These are phyloP conservation scores for Microctenopoma lineatum DNA, from an alignment of 2,797 vertebrate species.

Conservation along the genomic window DNA sequence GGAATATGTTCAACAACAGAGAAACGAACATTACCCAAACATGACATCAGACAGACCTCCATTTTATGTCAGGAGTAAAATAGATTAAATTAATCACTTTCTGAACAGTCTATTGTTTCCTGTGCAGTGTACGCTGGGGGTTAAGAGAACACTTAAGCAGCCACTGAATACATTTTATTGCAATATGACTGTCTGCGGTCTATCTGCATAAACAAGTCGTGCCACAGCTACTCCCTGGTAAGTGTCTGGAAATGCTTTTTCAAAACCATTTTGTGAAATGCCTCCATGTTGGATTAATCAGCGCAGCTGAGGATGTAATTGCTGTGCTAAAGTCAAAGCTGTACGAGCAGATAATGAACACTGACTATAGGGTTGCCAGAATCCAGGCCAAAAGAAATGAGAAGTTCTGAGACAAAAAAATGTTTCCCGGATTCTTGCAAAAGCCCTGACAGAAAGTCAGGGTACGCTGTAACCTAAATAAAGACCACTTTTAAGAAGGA, in stretches of 20 bases:
- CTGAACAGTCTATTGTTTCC: constrained; percentile 65
- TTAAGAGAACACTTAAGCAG: constrained; percentile 80
- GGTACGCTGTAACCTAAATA: constrained; percentile 25
- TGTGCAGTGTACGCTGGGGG: constrained; percentile 66
- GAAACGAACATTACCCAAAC: constrained; percentile 62
- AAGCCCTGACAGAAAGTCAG: constrained; percentile 36
- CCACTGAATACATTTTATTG: constrained; percentile 78
- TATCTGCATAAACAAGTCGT: constrained; percentile 80
- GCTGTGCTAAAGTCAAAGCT: constrained; percentile 83
- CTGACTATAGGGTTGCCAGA: constrained; percentile 78
- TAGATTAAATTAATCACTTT: constrained; percentile 73
- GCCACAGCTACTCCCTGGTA: constrained; percentile 76
- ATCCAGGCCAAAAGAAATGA: constrained; percentile 70
- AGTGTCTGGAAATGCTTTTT: constrained; percentile 81
- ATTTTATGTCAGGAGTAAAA: constrained; percentile 66
- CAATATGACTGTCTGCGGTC: constrained; percentile 69
- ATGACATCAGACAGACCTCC: constrained; percentile 60
- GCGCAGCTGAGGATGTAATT: constrained; percentile 86
- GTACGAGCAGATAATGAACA: constrained; percentile 84
- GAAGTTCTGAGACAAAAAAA: constrained; percentile 70
- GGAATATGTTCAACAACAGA: constrained; percentile 66
- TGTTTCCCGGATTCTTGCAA: constrained; percentile 48
- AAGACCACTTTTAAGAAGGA: constrained; percentile 5
- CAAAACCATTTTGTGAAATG: constrained; percentile 79
- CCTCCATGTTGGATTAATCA: constrained; percentile 85